Evolutionary conservation across 1,140 invertebrate genomes (phyloP).

Genomic region (Teleopsis dalmanni): DNA sequence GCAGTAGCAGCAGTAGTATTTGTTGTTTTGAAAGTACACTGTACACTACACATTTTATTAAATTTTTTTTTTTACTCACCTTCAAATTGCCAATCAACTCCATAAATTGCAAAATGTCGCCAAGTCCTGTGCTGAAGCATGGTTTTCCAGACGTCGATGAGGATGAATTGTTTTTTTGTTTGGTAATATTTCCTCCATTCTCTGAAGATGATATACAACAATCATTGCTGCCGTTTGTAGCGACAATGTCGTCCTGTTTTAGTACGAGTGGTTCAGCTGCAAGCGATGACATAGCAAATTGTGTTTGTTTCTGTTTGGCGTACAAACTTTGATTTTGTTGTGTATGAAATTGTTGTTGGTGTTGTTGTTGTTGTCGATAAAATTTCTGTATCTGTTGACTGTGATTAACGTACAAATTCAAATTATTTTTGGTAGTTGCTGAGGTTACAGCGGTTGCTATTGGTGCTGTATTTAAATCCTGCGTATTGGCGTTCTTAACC

Average conservation of each 20-base stretch:
- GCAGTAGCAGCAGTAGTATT: no score
- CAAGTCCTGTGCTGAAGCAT: constrained; percentile 34
- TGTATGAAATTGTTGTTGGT: constrained; percentile 31
- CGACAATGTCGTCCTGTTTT: constrained; percentile 16
- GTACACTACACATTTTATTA: no score
- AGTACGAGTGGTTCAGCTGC: constrained; percentile 32
- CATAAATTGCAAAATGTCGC: constrained; percentile 39
- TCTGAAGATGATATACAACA: not conserved
- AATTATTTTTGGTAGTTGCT: constrained; percentile 5
- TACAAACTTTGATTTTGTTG: constrained; percentile 16
- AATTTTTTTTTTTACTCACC: constrained; percentile 24
- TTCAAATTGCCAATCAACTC: constrained; percentile 41
- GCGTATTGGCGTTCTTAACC: not conserved
- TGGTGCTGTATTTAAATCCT: constrained; percentile 2
- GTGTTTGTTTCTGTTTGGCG: constrained; percentile 16
- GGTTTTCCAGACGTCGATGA: constrained; percentile 22
- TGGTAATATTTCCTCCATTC: constrained; percentile 10
- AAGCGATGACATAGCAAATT: constrained; percentile 38
- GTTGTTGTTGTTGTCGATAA: constrained; percentile 22
- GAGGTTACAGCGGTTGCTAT: constrained; percentile 1
- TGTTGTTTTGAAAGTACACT: no score
- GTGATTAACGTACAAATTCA: constrained; percentile 17
- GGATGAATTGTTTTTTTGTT: constrained; percentile 16
- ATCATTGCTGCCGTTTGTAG: constrained; percentile 8
- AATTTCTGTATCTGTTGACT: constrained; percentile 24